A percentile compares a stretch with the other conserved stretches of the same genome.
Evolutionary conservation across 2,888 invertebrate species (phyloP).

Genomic region (Heliconius charithonia): DNA sequence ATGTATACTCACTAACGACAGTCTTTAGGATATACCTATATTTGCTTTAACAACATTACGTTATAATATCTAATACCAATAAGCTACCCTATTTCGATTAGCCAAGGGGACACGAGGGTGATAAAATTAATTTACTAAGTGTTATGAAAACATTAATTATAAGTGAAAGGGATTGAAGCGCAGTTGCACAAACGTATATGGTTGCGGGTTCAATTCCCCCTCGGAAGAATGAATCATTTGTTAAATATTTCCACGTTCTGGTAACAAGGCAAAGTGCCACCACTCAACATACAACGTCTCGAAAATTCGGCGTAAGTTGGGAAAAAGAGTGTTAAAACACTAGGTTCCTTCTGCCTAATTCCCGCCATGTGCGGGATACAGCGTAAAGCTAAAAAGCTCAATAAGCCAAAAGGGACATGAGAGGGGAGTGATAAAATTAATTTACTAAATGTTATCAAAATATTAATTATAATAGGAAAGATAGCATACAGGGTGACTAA

Average conservation of each 20-base stretch:
- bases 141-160: constrained; percentile 41
- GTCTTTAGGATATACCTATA: constrained; percentile 41
- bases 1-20: constrained; percentile 31
- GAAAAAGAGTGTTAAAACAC: too few species aligned
- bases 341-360: neutral
- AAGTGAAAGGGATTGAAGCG: too few species aligned
- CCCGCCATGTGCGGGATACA: neutral
- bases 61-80: constrained; percentile 51
- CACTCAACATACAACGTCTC: too few species aligned
- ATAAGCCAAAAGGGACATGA: constrained; percentile 40
- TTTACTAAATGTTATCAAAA: constrained; percentile 44
- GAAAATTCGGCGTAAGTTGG: too few species aligned
- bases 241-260: too few species aligned
- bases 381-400: constrained; percentile 24
- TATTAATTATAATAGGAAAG: constrained; percentile 26
- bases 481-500: too few species aligned
- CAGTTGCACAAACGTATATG: too few species aligned
- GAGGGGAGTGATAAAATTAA: constrained; percentile 38
- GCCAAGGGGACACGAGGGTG: constrained; percentile 39
- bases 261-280: too few species aligned
- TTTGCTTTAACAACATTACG: constrained; percentile 54
- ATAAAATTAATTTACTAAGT: constrained; percentile 44
- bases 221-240: too few species aligned
- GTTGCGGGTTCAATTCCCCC: too few species aligned
- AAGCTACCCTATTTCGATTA: constrained; percentile 51